Conservation (phyloP, 2,797 vertebrate genomes). For the Enteromius mattozi region DNA sequence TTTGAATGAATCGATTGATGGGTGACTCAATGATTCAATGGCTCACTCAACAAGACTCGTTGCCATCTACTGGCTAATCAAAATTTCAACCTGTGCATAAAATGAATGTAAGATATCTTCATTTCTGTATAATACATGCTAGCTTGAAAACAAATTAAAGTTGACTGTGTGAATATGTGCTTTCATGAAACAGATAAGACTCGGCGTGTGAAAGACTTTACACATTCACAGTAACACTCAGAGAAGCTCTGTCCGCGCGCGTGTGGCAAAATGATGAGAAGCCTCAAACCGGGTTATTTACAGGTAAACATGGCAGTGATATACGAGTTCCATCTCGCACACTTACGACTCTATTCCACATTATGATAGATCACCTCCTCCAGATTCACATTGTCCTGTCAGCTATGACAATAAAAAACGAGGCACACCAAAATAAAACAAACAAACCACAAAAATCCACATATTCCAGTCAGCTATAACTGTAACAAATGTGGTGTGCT, state of each 20-base stretch:
- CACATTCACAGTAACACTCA: slow-evolving; percentile 39
- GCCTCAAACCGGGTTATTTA: slow-evolving; percentile 61
- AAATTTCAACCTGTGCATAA: background rate
- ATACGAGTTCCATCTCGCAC: slow-evolving; percentile 62
- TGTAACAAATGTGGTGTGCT: slow-evolving; percentile 44
- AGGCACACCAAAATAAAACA: slow-evolving; percentile 50
- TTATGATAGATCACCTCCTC: slow-evolving; percentile 60
- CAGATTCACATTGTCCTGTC: slow-evolving; percentile 54
- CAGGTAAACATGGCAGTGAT: slow-evolving; percentile 66
- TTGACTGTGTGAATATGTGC: background rate
- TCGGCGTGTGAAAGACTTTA: background rate
- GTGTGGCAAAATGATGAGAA: slow-evolving; percentile 56
- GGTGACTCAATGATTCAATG: background rate
- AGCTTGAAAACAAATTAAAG: slow-evolving; percentile 1
- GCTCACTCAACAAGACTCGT: background rate
- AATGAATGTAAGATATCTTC: background rate
- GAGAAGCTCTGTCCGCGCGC: slow-evolving; percentile 17
- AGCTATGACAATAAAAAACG: slow-evolving; percentile 44
- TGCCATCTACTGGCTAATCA: background rate
- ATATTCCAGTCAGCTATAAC: slow-evolving; percentile 45
- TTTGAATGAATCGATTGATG: background rate
- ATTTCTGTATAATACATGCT: background rate
- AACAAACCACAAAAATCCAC: slow-evolving; percentile 31
- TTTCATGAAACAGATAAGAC: background rate
- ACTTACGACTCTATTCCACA: slow-evolving; percentile 59